Base-by-base conservation (phyloP, 2,888 invertebrate species). In the Peribatodes rhomboidaria region DNA sequence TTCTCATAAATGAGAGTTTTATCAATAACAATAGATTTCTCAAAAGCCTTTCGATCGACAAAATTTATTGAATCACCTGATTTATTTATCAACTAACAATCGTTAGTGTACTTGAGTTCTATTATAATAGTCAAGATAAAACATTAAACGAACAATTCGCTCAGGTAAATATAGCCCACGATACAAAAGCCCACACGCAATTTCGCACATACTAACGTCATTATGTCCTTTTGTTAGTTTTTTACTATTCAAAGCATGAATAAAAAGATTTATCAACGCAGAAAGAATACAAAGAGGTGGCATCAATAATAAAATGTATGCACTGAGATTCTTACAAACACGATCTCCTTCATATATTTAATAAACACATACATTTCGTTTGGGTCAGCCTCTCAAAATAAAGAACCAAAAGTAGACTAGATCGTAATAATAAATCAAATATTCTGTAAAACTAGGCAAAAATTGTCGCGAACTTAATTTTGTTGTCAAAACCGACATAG, bases 171-270 rank as follows among this genome's bases (percentile, higher is more conserved):
- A 16, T 52, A 42, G 59, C 20, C 44, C 27, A 13, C 27, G 31
- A 9, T n/a, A 41, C 22, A 55, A 56, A 47, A 56, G n/a, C 50
- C 55, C 42, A 53, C 59, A 27, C 22, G 53, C 44, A 22, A 44
- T 35, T 44, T 44, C 33, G 16, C 44, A 27, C 33, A 33, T 2
- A 44, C 41, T 18, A 33, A 33, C 27, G 31, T 50, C 16, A 60
- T 60, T 47, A 60, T 22, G 39, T 44, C 37, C 61, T 27, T 56
- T 62, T 62, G 56, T 62, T 50, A 35, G 55, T 50, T 33, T 61
- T 56, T 1, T 41, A 46, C 37, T 50, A 42, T 53, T 58, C 10
- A 6, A 13, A 46, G 41, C 46, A 13, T 58, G 58, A 57, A 53
- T 46, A 52, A 35, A 50, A 18, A 50, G 37, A 35, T 53, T 35